Base-by-base conservation (phyloP, 2,888 invertebrate genomes). In the Drosophila quinaria region DNA sequence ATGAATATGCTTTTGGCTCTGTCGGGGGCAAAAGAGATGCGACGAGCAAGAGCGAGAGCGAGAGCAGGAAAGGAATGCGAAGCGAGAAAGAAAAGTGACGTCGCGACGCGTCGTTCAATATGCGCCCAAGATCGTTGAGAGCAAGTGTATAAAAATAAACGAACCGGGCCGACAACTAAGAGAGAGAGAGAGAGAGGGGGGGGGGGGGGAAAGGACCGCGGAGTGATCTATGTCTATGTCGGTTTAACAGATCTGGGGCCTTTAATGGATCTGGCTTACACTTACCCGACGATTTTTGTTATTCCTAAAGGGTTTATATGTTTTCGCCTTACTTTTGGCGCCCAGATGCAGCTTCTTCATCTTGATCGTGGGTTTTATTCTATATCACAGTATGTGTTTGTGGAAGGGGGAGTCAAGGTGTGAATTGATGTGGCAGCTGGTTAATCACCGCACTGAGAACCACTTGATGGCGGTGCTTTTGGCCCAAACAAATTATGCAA, bases 211-310 rank as follows among this genome's bases (percentile, higher is more conserved):
- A 9, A 2, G 3, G 1, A 22, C 22, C 5, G 22, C 22, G 22
- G 22, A 25, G 25, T 25, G 19, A 11, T 22, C 22, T 44, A 44
- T 55, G 49, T 41, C 25, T 59, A 46, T 44, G 19, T 35, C 17
- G 13, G 11, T 35, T 22, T n/a, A 9, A 51, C 35, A 59, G 17
- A 29, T 59, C 10, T 61, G 52, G 37, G 33, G 17, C 9, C 15
- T 4, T 39, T 52, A 52, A 47, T 39, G 46, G 25, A 61, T 54
- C 74, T 54, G 58, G 67, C 58, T 58, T 70, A 33, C 65, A 74
- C 91, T 92, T 86, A 92, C 92, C 92, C 92, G 89, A 71, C 92
- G 90, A 63, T 88, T 91, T 77, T 90, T 89, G 67, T 84, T 88
- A 69, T 84, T 88, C 81, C 79, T 81, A 74, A 92, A 92, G 82